Conservation (phyloP, 2,113 vertebrate species). For the Proteles cristata region DNA sequence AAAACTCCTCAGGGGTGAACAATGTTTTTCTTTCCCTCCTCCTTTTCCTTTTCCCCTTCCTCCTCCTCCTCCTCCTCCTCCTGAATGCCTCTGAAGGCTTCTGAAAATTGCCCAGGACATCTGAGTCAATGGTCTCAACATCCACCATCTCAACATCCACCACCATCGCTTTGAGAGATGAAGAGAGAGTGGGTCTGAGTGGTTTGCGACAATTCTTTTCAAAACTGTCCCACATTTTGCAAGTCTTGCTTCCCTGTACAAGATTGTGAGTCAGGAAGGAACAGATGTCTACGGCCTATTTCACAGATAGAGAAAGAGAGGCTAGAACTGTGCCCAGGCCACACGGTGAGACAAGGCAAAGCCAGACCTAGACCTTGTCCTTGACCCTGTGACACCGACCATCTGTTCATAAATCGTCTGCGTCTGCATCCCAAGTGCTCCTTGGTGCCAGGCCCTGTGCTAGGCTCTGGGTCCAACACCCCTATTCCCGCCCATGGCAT, state of each 20-base stretch:
- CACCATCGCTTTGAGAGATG: not conserved
- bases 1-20: not conserved
- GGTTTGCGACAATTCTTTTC: not conserved
- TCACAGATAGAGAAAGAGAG: not conserved
- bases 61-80: not conserved
- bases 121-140: not conserved
- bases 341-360: not conserved
- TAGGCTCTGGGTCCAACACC: not conserved
- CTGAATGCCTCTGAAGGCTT: not conserved
- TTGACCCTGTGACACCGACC: not conserved
- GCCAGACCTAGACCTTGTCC: not conserved
- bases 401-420: not conserved
- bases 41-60: no score
- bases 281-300: not conserved
- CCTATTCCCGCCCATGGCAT: rapidly evolving
- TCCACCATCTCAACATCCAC: not conserved
- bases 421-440: no score
- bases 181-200: not conserved
- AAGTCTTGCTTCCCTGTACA: not conserved
- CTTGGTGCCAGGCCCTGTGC: not conserved
- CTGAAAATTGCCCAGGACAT: not conserved
- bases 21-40: not conserved
- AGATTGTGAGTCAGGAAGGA: not conserved
- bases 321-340: no score
- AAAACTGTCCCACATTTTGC: not conserved